These are phyloP conservation scores for Tiliacea citrago DNA, from an alignment of 2,888 invertebrate genomes.

Conservation along the genomic window DNA sequence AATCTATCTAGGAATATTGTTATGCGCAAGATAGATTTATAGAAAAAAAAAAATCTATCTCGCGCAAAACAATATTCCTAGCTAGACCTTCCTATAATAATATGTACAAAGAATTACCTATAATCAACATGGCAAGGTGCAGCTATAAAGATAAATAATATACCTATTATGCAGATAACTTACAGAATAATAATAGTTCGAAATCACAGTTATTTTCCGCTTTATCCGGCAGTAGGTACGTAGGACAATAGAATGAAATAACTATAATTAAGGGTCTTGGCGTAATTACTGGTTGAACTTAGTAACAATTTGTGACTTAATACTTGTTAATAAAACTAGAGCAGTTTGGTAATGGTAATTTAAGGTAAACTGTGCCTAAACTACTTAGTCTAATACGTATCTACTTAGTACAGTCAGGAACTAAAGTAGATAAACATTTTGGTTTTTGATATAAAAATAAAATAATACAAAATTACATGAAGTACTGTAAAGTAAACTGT, in stretches of 20 bases:
- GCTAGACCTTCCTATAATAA: background rate
- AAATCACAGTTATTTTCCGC: conserved; percentile 50
- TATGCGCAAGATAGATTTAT: too few relatives aligned
- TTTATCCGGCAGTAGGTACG: conserved; percentile 31
- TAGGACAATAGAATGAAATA: conserved; percentile 48
- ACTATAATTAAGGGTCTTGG: conserved; percentile 17
- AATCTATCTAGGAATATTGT: background rate
- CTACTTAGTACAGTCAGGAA: background rate
- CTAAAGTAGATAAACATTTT: background rate
- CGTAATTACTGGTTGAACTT: conserved; percentile 19
- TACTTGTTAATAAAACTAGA: conserved; percentile 18
- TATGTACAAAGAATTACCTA: conserved; percentile 3
- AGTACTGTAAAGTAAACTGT: too few relatives aligned
- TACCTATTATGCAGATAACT: conserved; percentile 17
- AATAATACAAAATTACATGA: too few relatives aligned
- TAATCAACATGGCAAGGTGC: background rate
- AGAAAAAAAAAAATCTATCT: too few relatives aligned
- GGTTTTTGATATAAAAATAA: too few relatives aligned
- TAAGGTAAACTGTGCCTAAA: conserved; percentile 4
- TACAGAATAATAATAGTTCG: conserved; percentile 8
- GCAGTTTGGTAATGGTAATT: background rate
- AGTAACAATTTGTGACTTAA: conserved; percentile 35
- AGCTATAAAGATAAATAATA: background rate
- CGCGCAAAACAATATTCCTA: background rate
- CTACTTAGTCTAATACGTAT: background rate